Evolutionary conservation across 1,140 invertebrate species (phyloP), one percentile per base, ranked within the genome.

Genomic region (Calliopsis andreniformis): DNA sequence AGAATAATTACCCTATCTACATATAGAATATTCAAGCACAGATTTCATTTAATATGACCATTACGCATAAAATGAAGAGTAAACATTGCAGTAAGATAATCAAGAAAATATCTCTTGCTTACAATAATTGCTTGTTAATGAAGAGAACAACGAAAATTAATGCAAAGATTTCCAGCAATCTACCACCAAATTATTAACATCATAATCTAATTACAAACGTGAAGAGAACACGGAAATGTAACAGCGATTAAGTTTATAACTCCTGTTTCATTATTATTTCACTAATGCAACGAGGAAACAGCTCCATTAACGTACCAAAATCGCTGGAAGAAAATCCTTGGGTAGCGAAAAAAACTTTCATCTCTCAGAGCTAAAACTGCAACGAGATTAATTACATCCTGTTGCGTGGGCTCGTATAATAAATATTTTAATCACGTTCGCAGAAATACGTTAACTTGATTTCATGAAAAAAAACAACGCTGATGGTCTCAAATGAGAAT

Each of bases 211-310:
- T 70, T 61, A 35, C 61, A 30, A n/a, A 47, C 32, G 47, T 20
- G 35, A 32, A 8, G 25, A 10, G 28, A 51, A 5, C 28, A 8
- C 14, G 61, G 32, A 20, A 49, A 47, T 39, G 43, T 32, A 18
- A 5, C 16, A 12, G 25, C 56, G 68, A 62, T 71, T 62, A 62
- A 62, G 68, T 49, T 35, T 59, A 59, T 70, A 47, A 49, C 43
- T 32, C 20, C 42, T 49, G 56, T 69, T 69, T 58, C 23, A 8
- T 30, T 71, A 47, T 62, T 62, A 32, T 20, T 20, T 3, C 0
- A 10, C 55, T 25, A 25, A 49, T 61, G 42, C 35, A 20, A 45
- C 25, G 35, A 30, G n/a, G n/a, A n/a, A n/a, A n/a, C n/a, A n/a
- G n/a, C n/a, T n/a, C n/a, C n/a, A n/a, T n/a, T n/a, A 58, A 28